Evolutionary conservation across 2,888 invertebrate species (phyloP), one percentile per base, ranked within the genome.

Genomic region (Sialis fuliginosa): DNA sequence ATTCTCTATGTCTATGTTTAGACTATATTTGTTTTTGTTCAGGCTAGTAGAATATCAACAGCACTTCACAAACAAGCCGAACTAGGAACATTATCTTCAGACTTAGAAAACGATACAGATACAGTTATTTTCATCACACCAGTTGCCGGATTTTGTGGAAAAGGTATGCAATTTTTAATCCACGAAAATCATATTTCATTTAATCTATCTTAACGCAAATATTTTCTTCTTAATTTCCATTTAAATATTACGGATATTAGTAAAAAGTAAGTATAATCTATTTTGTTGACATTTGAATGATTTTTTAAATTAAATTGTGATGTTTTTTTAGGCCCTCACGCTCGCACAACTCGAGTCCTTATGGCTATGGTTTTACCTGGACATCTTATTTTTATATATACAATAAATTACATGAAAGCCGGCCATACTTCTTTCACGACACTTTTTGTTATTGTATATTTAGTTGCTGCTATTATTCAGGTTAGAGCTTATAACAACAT

Each of bases 291-390:
- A 22, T 22, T 22, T 22, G 22, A 22, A 22, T 22, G 22, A 22
- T 2, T 22, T 22, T 22, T 22, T 22, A 2, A n/a, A 22, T 22
- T 22, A 22, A 22, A 4, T 22, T 22, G n/a, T n/a, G n/a, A 22
- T 48, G 48, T 51, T 47, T 48, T 55, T 56, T 30, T 59, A 75
- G 77, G 68, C 57, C 60, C 69, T 51, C 79, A 81, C 62, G 72
- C 81, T 6, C 67, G 76, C 50, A 82, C 83, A 2, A 77, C 80
- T 2, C 68, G 82, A 43, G 81, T 84, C 13, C 64, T 86, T 46
- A 70, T 85, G 68, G 62, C 75, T 30, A 72, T 85, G 70, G 81
- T 83, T n/a, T 68, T 85, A 47, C 85, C 85, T 5, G 84, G 85
- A 9, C 85, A 86, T 60, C 64, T 84, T 40, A 72, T 81, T 51